Percentiles rank a stretch among this genome's conserved stretches.
phyloP scores from a whole-genome alignment of 2,888 invertebrate species.

The Cantharis lateralis region DNA sequence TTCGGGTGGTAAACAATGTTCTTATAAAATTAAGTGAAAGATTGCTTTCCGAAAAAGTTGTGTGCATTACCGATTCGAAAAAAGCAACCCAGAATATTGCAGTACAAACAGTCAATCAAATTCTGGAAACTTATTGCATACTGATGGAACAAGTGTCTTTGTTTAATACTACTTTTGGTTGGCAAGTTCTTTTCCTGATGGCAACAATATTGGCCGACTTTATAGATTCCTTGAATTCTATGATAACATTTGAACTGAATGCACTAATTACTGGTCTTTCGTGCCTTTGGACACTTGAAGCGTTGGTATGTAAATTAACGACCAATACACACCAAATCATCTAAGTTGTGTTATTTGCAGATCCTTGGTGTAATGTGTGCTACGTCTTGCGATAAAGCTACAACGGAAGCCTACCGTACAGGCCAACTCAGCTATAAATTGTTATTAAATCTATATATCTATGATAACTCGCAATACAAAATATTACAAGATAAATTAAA shows the following conservation, averaged over 20 bases:
- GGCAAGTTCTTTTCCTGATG: not conserved
- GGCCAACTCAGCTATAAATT: slow-evolving; percentile 32
- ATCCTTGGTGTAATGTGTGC: slow-evolving; percentile 32
- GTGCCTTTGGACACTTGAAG: not conserved
- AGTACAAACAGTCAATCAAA: not conserved
- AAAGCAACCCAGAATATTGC: not conserved
- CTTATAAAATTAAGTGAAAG: not conserved
- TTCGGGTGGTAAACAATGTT: not conserved
- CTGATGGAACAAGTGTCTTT: not conserved
- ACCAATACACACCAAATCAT: too few species aligned
- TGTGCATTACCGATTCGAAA: not conserved
- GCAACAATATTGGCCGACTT: not conserved
- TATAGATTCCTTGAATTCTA: not conserved
- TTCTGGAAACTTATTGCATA: not conserved
- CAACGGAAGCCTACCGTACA: slow-evolving; percentile 33
- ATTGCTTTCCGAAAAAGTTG: not conserved
- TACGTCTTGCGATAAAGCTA: slow-evolving; percentile 29
- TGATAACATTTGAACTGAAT: not conserved
- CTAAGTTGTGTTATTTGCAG: slow-evolving; percentile 20
- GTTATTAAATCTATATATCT: slow-evolving; percentile 29
- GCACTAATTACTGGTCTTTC: not conserved
- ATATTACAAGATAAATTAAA: slow-evolving; percentile 3
- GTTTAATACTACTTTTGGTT: not conserved
- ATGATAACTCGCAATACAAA: slow-evolving; percentile 10
- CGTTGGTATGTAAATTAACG: not conserved